phyloP scores from a whole-genome alignment of 2,797 vertebrate genomes.

The Gymnoscopelus microlampas region DNA sequence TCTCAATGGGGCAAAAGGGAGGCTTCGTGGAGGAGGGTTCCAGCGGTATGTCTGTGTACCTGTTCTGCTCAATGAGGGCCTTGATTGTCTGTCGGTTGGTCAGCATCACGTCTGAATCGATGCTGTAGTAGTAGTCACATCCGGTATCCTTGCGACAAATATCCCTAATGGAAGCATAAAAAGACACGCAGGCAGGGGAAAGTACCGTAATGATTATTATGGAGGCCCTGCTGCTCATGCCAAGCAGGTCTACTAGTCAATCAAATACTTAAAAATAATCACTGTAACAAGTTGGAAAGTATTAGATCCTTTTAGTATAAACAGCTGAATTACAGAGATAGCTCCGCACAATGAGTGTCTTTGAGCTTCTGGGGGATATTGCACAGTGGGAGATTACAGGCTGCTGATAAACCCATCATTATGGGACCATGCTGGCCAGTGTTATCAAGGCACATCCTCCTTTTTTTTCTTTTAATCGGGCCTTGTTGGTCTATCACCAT shows the following conservation, averaged over 20 bases:
- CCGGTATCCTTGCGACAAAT: constrained; percentile 88
- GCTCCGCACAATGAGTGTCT: constrained; percentile 34
- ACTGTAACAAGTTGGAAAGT: constrained; percentile 15
- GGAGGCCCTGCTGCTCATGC: too few species aligned
- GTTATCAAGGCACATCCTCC: constrained; percentile 29
- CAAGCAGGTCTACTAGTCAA: constrained; percentile 15
- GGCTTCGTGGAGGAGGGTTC: constrained; percentile 24
- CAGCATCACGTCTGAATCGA: constrained; percentile 95
- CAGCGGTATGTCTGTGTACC: constrained; percentile 75
- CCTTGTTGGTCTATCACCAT: constrained; percentile 29
- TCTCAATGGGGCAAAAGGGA: constrained; percentile 40
- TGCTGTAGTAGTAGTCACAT: constrained; percentile 93
- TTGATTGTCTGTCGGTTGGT: constrained; percentile 93
- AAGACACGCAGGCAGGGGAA: constrained; percentile 33
- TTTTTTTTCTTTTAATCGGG: constrained; percentile 33
- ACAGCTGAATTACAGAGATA: constrained; percentile 44
- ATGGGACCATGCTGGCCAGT: constrained; percentile 42
- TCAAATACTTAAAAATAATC: constrained; percentile 36
- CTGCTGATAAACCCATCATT: constrained; percentile 61
- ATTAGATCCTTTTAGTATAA: constrained; percentile 46
- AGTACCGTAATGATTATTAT: constrained; percentile 27
- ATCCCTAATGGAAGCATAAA: constrained; percentile 81
- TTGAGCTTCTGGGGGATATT: constrained; percentile 43
- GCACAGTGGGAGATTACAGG: constrained; percentile 59
- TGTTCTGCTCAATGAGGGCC: constrained; percentile 97